Percentiles rank a stretch among this genome's conserved stretches.
Evolutionary conservation across 30 jellyfish, hydroid and myxozoan species (phyloP).

Genomic region (Mastigias papua): DNA sequence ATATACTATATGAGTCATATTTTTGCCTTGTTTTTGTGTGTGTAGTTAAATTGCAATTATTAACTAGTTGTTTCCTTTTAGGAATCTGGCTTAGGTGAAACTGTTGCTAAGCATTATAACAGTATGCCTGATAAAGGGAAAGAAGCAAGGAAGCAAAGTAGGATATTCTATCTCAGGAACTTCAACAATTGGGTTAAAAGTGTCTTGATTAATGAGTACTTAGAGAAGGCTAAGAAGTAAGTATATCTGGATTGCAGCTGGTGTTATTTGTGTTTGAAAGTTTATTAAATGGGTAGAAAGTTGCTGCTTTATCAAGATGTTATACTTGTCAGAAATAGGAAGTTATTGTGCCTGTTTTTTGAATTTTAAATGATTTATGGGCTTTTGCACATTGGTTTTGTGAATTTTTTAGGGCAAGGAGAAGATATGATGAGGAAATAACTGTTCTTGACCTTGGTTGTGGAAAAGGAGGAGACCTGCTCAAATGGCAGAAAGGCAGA

Average conservation of each 20-base stretch:
- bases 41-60: neutral
- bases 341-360: too few species aligned
- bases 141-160: constrained; percentile 92
- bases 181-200: constrained; percentile 98
- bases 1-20: too few species aligned
- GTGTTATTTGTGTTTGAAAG: too few species aligned
- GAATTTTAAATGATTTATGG: too few species aligned
- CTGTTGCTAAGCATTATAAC: constrained; percentile 97
- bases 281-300: too few species aligned
- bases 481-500: constrained; percentile 96
- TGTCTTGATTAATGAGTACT: constrained; percentile 89
- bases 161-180: constrained; percentile 85
- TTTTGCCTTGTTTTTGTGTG: neutral
- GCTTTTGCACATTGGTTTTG: neutral
- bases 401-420: constrained; percentile 52
- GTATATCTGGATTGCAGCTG: too few species aligned
- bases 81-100: constrained; percentile 71
- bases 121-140: constrained; percentile 91
- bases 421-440: constrained; percentile 85
- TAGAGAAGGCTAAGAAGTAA: constrained; percentile 91
- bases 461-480: constrained; percentile 99
- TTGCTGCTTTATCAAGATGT: too few species aligned
- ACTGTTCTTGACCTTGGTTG: constrained; percentile 96
- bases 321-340: too few species aligned
- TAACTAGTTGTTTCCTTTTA: neutral